Base-by-base conservation (phyloP, 2,113 vertebrate genomes). In the Dasyornis broadbenti region DNA sequence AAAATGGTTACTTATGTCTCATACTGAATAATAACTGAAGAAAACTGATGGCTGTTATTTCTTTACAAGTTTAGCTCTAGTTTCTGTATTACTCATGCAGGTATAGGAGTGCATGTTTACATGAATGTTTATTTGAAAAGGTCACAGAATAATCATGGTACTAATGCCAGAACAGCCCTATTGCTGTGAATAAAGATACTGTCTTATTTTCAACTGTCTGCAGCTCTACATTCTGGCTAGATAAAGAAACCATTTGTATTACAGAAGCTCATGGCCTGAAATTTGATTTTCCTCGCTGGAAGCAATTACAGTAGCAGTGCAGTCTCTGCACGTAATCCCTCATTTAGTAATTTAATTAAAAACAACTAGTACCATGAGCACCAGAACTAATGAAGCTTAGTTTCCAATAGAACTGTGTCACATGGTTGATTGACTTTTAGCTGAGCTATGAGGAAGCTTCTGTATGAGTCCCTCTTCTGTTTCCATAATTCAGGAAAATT, bases 271-370 rank as follows among this genome's bases (percentile, higher is more conserved):
- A 49, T 0, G 8, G 85, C 90, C 72, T 95, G 90, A 95, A 93
- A 93, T 93, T 70, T 95, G 68, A 96, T 66, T 95, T 95, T 93
- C 76, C 86, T 92, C 93, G 90, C 88, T 96, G 64, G 72, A 95
- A 96, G 65, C 84, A 96, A 95, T 96, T 96, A 90, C 79, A 83
- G 52, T 81, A 93, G 66, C 68, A 78, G 47, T 66, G 75, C 79
- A 66, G 71, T 91, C 79, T 66, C 82, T 86, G 73, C 94, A 86
- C 3, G 0, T 92, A 97, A 96, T 94, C 75, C 30, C 82, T 94
- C 88, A 94, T 90, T 96, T 96, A 92, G 88, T 96, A 92, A 95
- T 95, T 96, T 95, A 95, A 95, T 97, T 89, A 96, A 97, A 96
- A 95, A 93, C 86, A 91, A 94, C 79, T 88, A 78, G 63, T 77